Percentiles rank a stretch among this genome's conserved stretches.
Conservation (phyloP, 2,888 invertebrate genomes). For the Linnaemya tessellans region DNA sequence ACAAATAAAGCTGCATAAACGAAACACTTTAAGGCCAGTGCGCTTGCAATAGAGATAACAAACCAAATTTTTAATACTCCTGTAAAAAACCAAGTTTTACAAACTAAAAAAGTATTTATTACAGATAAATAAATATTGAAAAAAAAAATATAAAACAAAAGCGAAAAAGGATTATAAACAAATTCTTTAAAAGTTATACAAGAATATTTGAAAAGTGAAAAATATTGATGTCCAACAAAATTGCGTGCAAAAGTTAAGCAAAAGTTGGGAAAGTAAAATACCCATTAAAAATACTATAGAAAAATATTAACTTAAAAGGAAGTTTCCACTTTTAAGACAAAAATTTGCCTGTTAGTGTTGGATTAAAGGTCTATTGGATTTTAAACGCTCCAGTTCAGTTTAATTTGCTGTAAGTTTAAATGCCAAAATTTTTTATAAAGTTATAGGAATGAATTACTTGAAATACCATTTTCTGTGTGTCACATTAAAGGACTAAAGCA, state of each 20-base stretch:
- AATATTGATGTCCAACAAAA: not conserved
- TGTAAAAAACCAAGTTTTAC: not conserved
- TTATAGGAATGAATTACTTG: not conserved
- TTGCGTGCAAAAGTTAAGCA: not conserved
- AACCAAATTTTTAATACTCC: too few species aligned
- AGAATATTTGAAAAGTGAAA: not conserved
- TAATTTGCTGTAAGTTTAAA: slow-evolving; percentile 32
- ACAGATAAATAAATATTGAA: not conserved
- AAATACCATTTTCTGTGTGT: too few species aligned
- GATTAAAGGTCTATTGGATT: slow-evolving; percentile 31
- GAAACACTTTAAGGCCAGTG: slow-evolving; percentile 3
- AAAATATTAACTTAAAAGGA: slow-evolving; percentile 1
- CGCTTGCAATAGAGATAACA: too few species aligned
- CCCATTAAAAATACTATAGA: not conserved
- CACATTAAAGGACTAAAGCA: not conserved
- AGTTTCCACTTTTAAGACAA: not conserved
- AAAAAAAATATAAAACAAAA: not conserved
- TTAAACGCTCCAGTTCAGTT: not conserved
- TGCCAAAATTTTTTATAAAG: not conserved
- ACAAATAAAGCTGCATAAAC: slow-evolving; percentile 39
- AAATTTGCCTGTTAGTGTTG: not conserved
- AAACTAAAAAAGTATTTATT: not conserved
- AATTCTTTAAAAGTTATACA: not conserved
- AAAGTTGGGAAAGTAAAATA: not conserved
- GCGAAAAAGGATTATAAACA: not conserved